Percentiles rank a stretch among this genome's conserved stretches.
Evolutionary conservation across 2,797 vertebrate species (phyloP).

Genomic region (Enteromius treurensis): DNA sequence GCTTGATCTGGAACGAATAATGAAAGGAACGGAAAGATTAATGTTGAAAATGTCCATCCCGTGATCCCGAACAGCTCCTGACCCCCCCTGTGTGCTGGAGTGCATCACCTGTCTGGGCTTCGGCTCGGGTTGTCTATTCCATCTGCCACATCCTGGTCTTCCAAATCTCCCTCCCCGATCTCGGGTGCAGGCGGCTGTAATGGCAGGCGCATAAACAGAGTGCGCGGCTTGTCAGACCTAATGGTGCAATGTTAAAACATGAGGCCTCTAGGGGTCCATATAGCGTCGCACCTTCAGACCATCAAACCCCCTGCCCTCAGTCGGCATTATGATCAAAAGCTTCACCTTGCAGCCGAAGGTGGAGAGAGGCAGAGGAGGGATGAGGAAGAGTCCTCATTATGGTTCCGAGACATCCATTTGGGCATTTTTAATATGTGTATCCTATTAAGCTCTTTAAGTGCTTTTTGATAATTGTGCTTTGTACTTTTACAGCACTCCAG

Average conservation of each 20-base stretch:
- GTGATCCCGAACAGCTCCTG: constrained; percentile 1
- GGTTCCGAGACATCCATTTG: constrained; percentile 92
- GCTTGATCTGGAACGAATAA: background rate
- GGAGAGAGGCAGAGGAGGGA: constrained; percentile 65
- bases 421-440: constrained; percentile 99
- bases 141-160: constrained; percentile 60
- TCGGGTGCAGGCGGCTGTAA: constrained; percentile 72
- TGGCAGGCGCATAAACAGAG: constrained; percentile 88
- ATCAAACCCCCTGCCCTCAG: constrained; percentile 73
- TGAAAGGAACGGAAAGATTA: background rate
- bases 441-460: constrained; percentile 99
- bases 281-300: constrained; percentile 86
- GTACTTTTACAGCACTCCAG: constrained; percentile 99
- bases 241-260: constrained; percentile 85
- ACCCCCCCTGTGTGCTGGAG: constrained; percentile 13
- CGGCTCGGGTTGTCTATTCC: constrained; percentile 61
- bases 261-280: constrained; percentile 85
- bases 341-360: constrained; percentile 63
- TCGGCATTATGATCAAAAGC: constrained; percentile 89
- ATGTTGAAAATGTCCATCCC: background rate
- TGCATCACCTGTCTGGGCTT: constrained; percentile 41
- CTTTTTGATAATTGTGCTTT: constrained; percentile 99
- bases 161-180: constrained; percentile 57
- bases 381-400: constrained; percentile 88
- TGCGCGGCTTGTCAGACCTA: constrained; percentile 92